Conservation (phyloP, 2,113 vertebrate species). For the Mobula hypostoma region DNA sequence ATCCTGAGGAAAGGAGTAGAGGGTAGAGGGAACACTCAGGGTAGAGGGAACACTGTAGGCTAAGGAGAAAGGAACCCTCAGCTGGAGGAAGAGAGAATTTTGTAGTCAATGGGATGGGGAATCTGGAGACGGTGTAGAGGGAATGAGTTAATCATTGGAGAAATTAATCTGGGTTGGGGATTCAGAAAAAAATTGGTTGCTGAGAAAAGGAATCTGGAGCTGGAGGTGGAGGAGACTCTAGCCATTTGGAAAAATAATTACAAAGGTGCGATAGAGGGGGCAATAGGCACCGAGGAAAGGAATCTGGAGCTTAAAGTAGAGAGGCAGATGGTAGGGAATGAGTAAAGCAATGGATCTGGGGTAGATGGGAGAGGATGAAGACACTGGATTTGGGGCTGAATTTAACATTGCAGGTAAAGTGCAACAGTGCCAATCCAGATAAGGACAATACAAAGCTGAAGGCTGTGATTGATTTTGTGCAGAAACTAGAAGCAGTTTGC, state of each 20-base stretch:
- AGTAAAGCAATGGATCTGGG: background rate
- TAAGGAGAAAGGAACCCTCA: background rate
- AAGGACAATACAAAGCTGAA: background rate
- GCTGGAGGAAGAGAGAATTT: background rate
- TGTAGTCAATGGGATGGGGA: background rate
- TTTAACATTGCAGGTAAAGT: background rate
- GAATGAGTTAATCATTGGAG: too few species aligned
- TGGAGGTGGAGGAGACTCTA: too few species aligned
- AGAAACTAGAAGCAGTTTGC: slow-evolving; percentile 63
- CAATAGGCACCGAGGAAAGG: background rate
- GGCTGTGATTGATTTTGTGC: background rate
- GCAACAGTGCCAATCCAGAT: background rate
- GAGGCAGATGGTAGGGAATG: background rate
- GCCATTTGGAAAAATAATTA: too few species aligned
- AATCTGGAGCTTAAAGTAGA: background rate
- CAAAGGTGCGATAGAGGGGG: background rate
- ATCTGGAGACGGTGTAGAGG: background rate
- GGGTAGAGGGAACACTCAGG: background rate
- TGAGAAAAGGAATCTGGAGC: too few species aligned
- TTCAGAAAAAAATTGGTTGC: too few species aligned
- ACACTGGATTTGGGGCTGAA: background rate
- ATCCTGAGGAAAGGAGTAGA: background rate
- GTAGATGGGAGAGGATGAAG: background rate
- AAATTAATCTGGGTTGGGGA: too few species aligned
- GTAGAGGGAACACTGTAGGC: background rate